These are phyloP conservation scores for Tupiocoris notatus DNA, from an alignment of 2,888 invertebrate species.

Conservation along the genomic window DNA sequence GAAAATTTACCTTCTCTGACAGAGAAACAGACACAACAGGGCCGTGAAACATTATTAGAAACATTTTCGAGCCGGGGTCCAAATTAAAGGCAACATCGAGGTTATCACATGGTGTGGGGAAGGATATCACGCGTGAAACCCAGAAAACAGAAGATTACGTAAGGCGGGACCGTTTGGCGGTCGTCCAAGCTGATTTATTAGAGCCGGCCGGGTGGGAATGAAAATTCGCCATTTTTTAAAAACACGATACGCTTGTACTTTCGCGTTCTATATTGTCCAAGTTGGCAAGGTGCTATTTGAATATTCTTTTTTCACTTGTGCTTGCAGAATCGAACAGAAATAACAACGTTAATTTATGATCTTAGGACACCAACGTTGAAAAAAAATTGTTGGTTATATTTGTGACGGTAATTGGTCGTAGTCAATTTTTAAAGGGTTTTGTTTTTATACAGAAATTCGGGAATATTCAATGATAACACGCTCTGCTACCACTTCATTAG, in stretches of 20 bases:
- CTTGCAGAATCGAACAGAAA: too few species aligned
- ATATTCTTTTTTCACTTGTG: not conserved
- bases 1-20: too few species aligned
- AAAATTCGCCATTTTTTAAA: not conserved
- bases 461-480: too few species aligned
- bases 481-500: too few species aligned
- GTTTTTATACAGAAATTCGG: too few species aligned
- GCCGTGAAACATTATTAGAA: not conserved
- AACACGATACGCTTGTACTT: not conserved
- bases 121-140: not conserved
- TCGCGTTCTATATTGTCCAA: not conserved
- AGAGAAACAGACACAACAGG: not conserved
- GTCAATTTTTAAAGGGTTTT: too few species aligned
- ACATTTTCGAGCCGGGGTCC: not conserved
- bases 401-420: too few species aligned
- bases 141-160: constrained; percentile 4
- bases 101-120: not conserved
- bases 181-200: not conserved
- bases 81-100: not conserved
- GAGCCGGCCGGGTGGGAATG: not conserved
- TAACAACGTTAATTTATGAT: too few species aligned
- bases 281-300: not conserved
- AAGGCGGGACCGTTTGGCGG: not conserved
- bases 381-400: too few species aligned
- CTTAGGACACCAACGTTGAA: too few species aligned